Conservation (phyloP, 35 echinoderm and acorn worm species). For the Ophioderma brevispina region DNA sequence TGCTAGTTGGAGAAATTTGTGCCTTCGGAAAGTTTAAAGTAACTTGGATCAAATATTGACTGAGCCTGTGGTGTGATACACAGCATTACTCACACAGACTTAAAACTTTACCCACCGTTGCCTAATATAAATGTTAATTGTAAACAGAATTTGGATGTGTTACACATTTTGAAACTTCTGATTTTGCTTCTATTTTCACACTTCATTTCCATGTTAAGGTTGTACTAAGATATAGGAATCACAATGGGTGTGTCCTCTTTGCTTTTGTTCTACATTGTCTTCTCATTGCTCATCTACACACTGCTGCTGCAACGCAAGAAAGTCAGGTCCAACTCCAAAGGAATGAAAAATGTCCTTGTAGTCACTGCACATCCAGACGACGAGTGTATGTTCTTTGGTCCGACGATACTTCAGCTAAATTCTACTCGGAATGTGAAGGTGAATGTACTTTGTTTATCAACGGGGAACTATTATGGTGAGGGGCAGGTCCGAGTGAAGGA, state of each 20-base stretch:
- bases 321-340: not conserved
- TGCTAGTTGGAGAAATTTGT: too few relatives aligned
- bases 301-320: conserved; percentile 1
- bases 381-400: conserved; percentile 89
- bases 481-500: conserved; percentile 69
- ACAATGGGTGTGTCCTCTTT: not conserved
- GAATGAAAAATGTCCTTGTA: conserved; percentile 56
- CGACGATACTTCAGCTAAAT: conserved; percentile 49
- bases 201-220: too few relatives aligned
- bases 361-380: conserved; percentile 90
- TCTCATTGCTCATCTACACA: conserved; percentile 16
- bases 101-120: too few relatives aligned
- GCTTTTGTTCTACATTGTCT: conserved; percentile 21
- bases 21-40: too few relatives aligned
- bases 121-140: too few relatives aligned
- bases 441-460: conserved; percentile 64
- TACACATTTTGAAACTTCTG: too few relatives aligned
- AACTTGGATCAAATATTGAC: too few relatives aligned
- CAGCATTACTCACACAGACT: too few relatives aligned
- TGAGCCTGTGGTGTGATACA: too few relatives aligned
- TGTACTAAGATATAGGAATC: too few relatives aligned
- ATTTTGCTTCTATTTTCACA: too few relatives aligned
- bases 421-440: not conserved
- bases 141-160: too few relatives aligned
- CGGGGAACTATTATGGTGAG: conserved; percentile 69